Percentiles rank a stretch among this genome's conserved stretches.
These are phyloP conservation scores for Actinemys pallida DNA, from an alignment of 2,113 vertebrate species.

Conservation along the genomic window DNA sequence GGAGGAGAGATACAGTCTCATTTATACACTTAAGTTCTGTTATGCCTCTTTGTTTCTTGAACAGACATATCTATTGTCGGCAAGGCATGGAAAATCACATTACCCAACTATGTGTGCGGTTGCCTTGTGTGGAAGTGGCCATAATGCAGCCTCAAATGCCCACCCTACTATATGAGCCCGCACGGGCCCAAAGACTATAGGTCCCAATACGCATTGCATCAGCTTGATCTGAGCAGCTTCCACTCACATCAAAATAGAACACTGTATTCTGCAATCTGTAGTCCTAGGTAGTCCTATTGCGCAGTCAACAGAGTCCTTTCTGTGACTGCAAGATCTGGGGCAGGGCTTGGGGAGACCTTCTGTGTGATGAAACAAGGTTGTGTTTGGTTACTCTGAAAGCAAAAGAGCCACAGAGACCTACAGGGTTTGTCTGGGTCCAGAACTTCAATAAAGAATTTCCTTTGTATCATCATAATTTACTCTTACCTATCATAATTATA, in stretches of 20 bases:
- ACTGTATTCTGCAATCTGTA: background rate
- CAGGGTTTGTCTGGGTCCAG: background rate
- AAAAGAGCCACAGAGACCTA: background rate
- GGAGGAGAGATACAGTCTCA: background rate
- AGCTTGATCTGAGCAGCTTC: background rate
- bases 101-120: slow-evolving; percentile 5
- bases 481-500: background rate
- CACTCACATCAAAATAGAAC: background rate
- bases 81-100: slow-evolving; percentile 50
- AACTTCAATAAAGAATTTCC: background rate
- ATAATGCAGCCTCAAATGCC: background rate
- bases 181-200: background rate
- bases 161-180: background rate
- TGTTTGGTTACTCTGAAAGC: background rate
- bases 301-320: background rate
- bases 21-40: slow-evolving; percentile 35
- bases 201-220: background rate
- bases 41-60: slow-evolving; percentile 47
- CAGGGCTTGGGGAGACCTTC: background rate
- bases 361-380: background rate
- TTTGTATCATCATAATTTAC: background rate
- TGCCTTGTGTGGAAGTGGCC: background rate
- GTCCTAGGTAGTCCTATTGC: background rate
- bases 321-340: background rate
- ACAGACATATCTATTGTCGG: slow-evolving; percentile 29